phyloP scores from a whole-genome alignment of 2,113 vertebrate species.

The Tiliqua scincoides region DNA sequence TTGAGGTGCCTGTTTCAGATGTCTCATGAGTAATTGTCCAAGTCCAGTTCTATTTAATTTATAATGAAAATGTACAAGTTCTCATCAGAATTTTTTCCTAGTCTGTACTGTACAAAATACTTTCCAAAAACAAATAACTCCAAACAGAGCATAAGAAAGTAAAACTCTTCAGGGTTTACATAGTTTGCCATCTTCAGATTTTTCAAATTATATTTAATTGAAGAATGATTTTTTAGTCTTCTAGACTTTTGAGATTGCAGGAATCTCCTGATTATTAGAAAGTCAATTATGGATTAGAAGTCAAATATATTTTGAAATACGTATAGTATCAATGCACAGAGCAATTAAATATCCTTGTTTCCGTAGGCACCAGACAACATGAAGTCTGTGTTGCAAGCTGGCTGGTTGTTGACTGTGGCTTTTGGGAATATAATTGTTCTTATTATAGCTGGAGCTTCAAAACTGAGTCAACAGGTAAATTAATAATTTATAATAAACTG shows the following conservation, averaged over 20 bases:
- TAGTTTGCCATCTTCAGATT: neutral
- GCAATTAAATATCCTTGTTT: slow-evolving; percentile 22
- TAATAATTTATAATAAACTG: neutral
- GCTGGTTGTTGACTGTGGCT: slow-evolving; percentile 91
- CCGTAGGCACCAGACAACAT: slow-evolving; percentile 93
- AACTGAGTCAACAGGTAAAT: slow-evolving; percentile 82
- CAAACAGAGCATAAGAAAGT: neutral
- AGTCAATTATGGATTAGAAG: neutral
- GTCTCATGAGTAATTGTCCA: neutral
- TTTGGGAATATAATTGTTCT: slow-evolving; percentile 94
- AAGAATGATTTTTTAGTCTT: neutral
- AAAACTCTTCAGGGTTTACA: neutral
- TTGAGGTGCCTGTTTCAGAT: neutral
- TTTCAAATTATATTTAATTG: neutral
- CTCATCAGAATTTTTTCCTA: neutral
- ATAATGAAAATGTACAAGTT: neutral
- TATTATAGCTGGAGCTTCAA: slow-evolving; percentile 87
- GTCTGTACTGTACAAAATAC: too few species aligned
- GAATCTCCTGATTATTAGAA: neutral
- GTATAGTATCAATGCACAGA: neutral
- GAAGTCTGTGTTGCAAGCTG: slow-evolving; percentile 96
- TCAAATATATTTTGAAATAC: neutral
- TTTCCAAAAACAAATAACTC: neutral
- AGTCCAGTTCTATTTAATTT: neutral
- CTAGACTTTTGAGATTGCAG: too few species aligned